A percentile compares a stretch with the other conserved stretches of the same genome.
Evolutionary conservation across 2,113 vertebrate genomes (phyloP).

Genomic region (Cyprinus carpio): DNA sequence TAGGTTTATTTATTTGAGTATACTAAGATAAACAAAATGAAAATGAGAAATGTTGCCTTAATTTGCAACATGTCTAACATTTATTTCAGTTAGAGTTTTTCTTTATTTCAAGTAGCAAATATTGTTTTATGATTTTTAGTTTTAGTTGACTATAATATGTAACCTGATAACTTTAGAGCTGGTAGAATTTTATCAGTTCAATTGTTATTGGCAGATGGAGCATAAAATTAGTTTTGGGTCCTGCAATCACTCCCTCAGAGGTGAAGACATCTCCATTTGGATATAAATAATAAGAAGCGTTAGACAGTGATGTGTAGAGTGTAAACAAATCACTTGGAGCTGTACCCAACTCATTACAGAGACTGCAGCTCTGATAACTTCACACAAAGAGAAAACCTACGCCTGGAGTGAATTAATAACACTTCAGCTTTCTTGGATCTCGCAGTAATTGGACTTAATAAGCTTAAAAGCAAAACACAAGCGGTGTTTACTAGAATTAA

Average conservation of each 20-base stretch:
- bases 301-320: neutral
- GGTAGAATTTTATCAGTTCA: neutral
- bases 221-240: neutral
- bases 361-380: neutral
- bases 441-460: slow-evolving; percentile 69
- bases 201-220: neutral
- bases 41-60: neutral
- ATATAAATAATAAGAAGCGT: neutral
- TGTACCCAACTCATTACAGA: slow-evolving; percentile 7
- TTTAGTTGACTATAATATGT: no score
- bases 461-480: slow-evolving; percentile 56
- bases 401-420: slow-evolving; percentile 69
- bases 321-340: slow-evolving; percentile 15
- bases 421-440: slow-evolving; percentile 60
- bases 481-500: slow-evolving; percentile 64
- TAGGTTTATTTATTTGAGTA: no score
- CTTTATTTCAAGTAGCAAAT: neutral
- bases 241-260: neutral
- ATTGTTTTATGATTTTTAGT: no score
- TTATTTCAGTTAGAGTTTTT: neutral
- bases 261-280: slow-evolving; percentile 1
- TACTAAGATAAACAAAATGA: neutral
- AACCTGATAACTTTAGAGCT: neutral
- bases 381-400: slow-evolving; percentile 48
- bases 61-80: neutral